Percentiles rank a stretch among this genome's conserved stretches.
phyloP scores from a whole-genome alignment of 2,888 invertebrate species.

The Luffia ferchaultella region DNA sequence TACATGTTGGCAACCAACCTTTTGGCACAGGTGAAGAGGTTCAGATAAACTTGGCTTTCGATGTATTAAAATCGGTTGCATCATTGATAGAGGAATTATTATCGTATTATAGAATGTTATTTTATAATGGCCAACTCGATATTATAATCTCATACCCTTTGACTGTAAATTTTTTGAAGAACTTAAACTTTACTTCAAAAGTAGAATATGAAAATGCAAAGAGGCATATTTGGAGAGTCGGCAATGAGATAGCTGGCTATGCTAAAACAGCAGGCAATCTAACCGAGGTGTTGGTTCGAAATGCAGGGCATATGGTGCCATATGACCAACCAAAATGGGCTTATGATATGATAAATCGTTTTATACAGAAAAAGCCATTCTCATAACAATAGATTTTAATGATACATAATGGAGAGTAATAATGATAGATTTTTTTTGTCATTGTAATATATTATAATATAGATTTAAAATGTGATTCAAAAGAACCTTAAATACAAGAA shows the following conservation, averaged over 20 bases:
- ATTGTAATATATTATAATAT: no score
- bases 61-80: slow-evolving; percentile 68
- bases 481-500: no score
- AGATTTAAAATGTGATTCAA: no score
- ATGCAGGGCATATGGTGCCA: slow-evolving; percentile 81
- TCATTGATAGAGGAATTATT: slow-evolving; percentile 44
- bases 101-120: slow-evolving; percentile 58
- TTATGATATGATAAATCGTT: slow-evolving; percentile 61
- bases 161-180: slow-evolving; percentile 71
- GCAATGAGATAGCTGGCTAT: slow-evolving; percentile 75
- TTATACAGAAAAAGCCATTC: slow-evolving; percentile 29
- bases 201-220: slow-evolving; percentile 68
- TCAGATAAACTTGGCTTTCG: slow-evolving; percentile 54
- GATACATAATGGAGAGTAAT: no score
- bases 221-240: slow-evolving; percentile 73
- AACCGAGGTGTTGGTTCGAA: slow-evolving; percentile 74
- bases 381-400: no score
- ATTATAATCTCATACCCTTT: slow-evolving; percentile 69
- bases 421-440: no score
- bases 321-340: slow-evolving; percentile 67
- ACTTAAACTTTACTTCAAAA: slow-evolving; percentile 70
- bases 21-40: slow-evolving; percentile 57
- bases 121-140: slow-evolving; percentile 75
- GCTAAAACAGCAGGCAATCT: slow-evolving; percentile 74
- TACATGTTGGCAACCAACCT: slow-evolving; percentile 70